Conservation (phyloP, 1,140 invertebrate genomes). For the Arion vulgaris region DNA sequence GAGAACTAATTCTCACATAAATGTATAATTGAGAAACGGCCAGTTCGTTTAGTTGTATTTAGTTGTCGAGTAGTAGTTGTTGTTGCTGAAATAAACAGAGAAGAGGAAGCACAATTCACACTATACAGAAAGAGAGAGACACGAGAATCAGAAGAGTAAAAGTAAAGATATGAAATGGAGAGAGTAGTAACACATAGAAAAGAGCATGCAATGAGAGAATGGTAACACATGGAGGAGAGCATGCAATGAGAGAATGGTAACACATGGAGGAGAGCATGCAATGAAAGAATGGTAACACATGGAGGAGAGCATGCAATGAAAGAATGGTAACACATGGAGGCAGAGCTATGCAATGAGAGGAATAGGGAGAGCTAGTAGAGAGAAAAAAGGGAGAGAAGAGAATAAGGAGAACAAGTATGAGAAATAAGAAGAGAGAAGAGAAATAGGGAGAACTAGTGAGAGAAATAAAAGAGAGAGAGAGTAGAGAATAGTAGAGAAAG, state of each 20-base stretch:
- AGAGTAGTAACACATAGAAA: not conserved
- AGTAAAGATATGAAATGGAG: no score
- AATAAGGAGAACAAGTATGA: not conserved
- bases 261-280: not conserved
- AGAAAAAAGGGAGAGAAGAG: not conserved
- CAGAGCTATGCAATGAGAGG: not conserved
- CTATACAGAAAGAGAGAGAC: no score
- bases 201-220: not conserved
- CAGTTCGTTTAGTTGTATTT: no score
- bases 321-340: not conserved
- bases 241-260: not conserved
- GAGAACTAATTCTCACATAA: no score
- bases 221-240: not conserved
- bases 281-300: not conserved
- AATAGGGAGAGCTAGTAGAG: no score
- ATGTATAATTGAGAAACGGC: no score
- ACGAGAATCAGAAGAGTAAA: no score
- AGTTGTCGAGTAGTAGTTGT: no score
- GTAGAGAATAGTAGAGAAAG: not conserved
- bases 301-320: not conserved
- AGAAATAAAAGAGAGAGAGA: not conserved
- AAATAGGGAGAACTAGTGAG: not conserved
- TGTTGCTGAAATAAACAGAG: no score
- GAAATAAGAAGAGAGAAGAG: not conserved
- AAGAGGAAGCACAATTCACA: no score